Evolutionary conservation across 2,113 vertebrate genomes (phyloP), one percentile per base, ranked within the genome.

Genomic region (Lutjanus erythropterus): DNA sequence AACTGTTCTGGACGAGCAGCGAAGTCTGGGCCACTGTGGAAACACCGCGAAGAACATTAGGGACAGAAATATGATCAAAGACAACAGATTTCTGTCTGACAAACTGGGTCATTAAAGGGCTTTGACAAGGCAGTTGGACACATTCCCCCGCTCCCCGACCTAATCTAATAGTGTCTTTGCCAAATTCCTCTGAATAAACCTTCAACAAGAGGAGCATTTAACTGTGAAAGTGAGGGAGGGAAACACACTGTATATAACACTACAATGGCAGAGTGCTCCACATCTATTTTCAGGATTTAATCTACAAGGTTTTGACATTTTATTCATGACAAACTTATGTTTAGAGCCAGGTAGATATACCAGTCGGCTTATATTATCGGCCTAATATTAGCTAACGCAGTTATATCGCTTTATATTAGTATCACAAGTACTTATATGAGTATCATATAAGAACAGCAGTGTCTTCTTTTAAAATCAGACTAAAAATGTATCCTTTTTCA

Each of bases 1-100:
- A 97, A 71, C 94, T 94, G 86, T 99, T 99, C 95, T 99, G 98
- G 78, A 99, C 95, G 50, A 99, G 29, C 94, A 99, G 93, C 11
- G 98, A 97, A 9, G 96, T 98, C 94, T 96, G 98, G 80, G 98
- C 98, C 95, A 99, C 98, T 99, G 84, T 78, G 83, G 85, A 79
- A 62, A 78, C 27, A 68, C 49, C 71, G 75, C 1, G 50, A 64
- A 1, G 8, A 3, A 41, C 53, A 74, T 91, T 77, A 87, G 80
- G 23, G 52, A 84, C 66, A 75, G 52, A 74, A 46, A 50, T 37
- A 4, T 74, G 49, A 75, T 39, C 81, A 78, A 33, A 81, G 39
- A 86, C 80, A 85, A 88, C 58, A 50, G 60, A 12, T 72, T 66
- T 42, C 46, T 73, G 71, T 80, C 19, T 27, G 69, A 39, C 12